Evolutionary conservation across 2,888 invertebrate genomes (phyloP), one percentile per base, ranked within the genome.

Genomic region (Seira sanloemensis): DNA sequence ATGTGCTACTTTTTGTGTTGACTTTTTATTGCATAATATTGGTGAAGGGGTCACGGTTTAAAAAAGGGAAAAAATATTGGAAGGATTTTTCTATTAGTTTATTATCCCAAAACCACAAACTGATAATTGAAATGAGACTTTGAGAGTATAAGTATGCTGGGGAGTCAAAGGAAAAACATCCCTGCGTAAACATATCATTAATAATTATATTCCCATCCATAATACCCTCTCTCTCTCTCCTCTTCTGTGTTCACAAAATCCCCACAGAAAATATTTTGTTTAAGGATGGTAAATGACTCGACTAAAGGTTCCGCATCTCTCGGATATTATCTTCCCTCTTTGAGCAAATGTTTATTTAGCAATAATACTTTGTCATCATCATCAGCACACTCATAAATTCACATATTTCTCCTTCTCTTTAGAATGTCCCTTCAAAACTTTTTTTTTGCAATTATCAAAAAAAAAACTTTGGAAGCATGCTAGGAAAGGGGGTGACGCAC

Each of bases 301-400:
- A 12, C 37, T 37, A 12, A 37, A 37, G 37, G 37, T 37, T 37
- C 37, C 37, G 12, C 37, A 12, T 5, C 12, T 9, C 37, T n/a
- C 5, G 37, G 12, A 37, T 37, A 37, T 12, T 12, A 5, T 37
- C 37, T n/a, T 37, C 37, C 12, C 12, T 37, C 12, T 73, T 71
- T 82, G 82, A 77, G 82, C 82, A 82, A 82, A 82, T 82, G 82
- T 82, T 82, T 82, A 82, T 72, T 82, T 82, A 82, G 77, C 77
- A 82, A 82, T 82, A 77, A n/a, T 25, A 67, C 58, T 69, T 26
- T 66, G 77, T 78, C 69, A 78, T 69, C 65, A 66, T 72, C 78
- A 76, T 65, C 65, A 65, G 67, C 25, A 46, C 62, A 62, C 19
- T 77, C 77, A 73, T 82, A 58, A 58, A 71, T 78, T 77, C 77